Evolutionary conservation across 1,140 invertebrate species (phyloP), one percentile per base, ranked within the genome.

Genomic region (Goniozus legneri): DNA sequence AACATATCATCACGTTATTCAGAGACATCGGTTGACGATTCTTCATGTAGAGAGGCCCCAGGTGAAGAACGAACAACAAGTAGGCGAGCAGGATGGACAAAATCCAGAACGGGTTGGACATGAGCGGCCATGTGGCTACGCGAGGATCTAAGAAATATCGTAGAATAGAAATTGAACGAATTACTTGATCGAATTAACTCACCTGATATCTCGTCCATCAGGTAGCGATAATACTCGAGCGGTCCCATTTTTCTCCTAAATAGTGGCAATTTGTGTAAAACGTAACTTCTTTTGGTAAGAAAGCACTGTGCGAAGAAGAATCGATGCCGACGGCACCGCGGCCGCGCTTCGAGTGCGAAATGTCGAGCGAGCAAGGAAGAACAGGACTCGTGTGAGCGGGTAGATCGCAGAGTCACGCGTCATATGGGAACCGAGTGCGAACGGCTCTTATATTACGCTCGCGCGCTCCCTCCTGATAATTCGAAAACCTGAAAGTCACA

Each of bases 51-150:
- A 60, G 62, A 27, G 83, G 84, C 12, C 85, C 85, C 2, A 81
- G 15, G 20, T 76, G 73, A 49, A 81, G 72, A n/a, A 84, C 80
- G 32, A 83, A 77, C 18, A 72, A 56, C 32, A 83, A 68, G 54
- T 84, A 84, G 31, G 68, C 64, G 8, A 80, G 49, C 46, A 77
- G 73, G 54, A 83, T 73, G 16, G 70, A 52, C 15, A 79, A 46
- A 2, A 85, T 73, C 14, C 82, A 81, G 47, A 77, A 67, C 16
- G 83, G 83, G 36, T 76, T 76, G 31, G 73, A 64, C 82, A 87
- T 85, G 12, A 87, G 58, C 16, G 82, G 79, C 87, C 88, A 92
- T 62, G 88, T 80, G 56, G 85, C 84, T 50, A 91, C 88, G 61
- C 91, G 80, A 27, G 83, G 80, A 81, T 92, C 89, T 89, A 65